Evolutionary conservation across 2,113 vertebrate species (phyloP), one percentile per base, ranked within the genome.

Genomic region (Holacanthus passer): DNA sequence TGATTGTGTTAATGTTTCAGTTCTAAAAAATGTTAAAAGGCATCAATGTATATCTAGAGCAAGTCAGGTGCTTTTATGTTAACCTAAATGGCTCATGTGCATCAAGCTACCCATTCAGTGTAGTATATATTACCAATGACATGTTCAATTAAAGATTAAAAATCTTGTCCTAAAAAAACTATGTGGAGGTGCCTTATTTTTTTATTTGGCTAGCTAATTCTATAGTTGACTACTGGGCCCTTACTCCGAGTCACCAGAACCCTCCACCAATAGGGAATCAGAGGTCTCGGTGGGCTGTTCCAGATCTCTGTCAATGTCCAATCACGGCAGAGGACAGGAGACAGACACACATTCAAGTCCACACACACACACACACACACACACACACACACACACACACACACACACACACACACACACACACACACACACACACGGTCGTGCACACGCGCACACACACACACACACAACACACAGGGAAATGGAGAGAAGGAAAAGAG

Each of bases 171-270:
- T 12, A 53, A 14, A 64, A 55, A 69, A 37, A 76, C 27, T 64
- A 3, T 7, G 67, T 79, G 11, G 37, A 41, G 8, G 13, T 50
- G 53, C 22, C 16, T 20, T 43, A 60, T 60, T 67, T 60, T 67
- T 85, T 64, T 63, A 73, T 39, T 39, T 35, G 67, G 86, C 66
- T 77, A 75, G 73, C 68, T 86, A 81, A 66, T 56, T 56, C 71
- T 86, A 80, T 82, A 86, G 63, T 87, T 90, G 73, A 91, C 89
- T 92, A 93, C 87, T 90, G 83, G 87, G 89, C 95, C 95, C 96
- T 98, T 97, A 97, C 97, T 97, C 97, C 74, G 94, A 95, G 94
- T 95, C 95, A 94, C 96, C 95, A 94, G 95, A 95, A 94, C 96
- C 94, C 92, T 97, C 96, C 87, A 96, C 96, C 96, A 97, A 95